Evolutionary conservation across 2,888 invertebrate species (phyloP).

Genomic region (Zele albiditarsus): DNA sequence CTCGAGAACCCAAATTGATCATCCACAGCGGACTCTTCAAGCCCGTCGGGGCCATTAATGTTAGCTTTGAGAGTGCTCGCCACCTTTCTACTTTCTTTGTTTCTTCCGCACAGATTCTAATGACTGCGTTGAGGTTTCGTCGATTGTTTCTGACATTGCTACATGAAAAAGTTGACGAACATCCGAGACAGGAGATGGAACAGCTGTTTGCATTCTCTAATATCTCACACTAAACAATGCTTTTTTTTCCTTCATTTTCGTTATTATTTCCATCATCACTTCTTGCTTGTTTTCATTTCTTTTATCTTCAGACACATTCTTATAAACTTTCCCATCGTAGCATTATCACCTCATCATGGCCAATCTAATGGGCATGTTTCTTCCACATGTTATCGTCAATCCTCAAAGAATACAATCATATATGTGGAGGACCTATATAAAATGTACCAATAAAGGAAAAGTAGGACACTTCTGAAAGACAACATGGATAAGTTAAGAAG

Average conservation of each 20-base stretch:
- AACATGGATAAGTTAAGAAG: neutral
- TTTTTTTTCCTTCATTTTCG: neutral
- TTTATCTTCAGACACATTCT: conserved; percentile 34
- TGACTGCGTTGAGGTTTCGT: neutral
- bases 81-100: neutral
- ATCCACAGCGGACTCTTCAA: neutral
- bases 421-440: neutral
- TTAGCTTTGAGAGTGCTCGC: conserved; percentile 10
- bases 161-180: neutral
- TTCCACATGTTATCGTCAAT: neutral
- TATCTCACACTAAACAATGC: neutral
- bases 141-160: neutral
- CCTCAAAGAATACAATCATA: conserved; percentile 8
- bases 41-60: conserved; percentile 3
- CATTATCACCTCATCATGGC: conserved; percentile 25
- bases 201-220: neutral
- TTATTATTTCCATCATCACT: neutral
- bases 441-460: neutral
- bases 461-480: neutral
- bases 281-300: neutral
- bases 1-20: neutral
- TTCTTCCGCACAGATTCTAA: neutral
- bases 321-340: neutral
- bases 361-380: conserved; percentile 32
- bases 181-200: neutral